Conservation (phyloP, 2,888 invertebrate genomes). For the Amphimallon solstitiale region DNA sequence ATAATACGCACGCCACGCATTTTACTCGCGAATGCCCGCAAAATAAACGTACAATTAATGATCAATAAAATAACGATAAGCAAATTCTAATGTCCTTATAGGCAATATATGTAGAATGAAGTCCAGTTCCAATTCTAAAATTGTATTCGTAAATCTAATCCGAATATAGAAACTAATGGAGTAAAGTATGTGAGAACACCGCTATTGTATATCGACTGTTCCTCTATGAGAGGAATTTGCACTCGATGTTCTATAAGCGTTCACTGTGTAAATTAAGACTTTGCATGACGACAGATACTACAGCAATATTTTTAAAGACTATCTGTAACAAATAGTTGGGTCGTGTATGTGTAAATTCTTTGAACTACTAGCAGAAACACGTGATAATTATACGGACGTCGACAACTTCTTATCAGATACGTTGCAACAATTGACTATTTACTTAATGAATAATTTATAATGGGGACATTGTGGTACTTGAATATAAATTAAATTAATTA, state of each 20-base stretch:
- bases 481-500: too few relatives aligned
- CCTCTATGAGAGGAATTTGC: conserved; percentile 36
- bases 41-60: conserved; percentile 38
- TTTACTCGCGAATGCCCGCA: background rate
- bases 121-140: conserved; percentile 34
- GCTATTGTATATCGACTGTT: too few relatives aligned
- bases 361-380: conserved; percentile 33
- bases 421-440: conserved; percentile 33
- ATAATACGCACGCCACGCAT: conserved; percentile 25
- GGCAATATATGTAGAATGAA: conserved; percentile 33
- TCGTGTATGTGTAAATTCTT: conserved; percentile 42
- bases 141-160: conserved; percentile 41
- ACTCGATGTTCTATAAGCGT: conserved; percentile 38
- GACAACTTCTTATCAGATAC: conserved; percentile 29
- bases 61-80: conserved; percentile 41
- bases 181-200: conserved; percentile 41
- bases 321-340: conserved; percentile 38
- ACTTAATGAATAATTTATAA: conserved; percentile 27
- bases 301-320: background rate
- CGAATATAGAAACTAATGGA: conserved; percentile 39
- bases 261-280: conserved; percentile 24
- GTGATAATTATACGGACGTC: conserved; percentile 35
- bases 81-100: conserved; percentile 41
- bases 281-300: conserved; percentile 5
- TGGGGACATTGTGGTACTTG: too few relatives aligned